phyloP scores from a whole-genome alignment of 2,797 vertebrate genomes.

The Champsocephalus esox region DNA sequence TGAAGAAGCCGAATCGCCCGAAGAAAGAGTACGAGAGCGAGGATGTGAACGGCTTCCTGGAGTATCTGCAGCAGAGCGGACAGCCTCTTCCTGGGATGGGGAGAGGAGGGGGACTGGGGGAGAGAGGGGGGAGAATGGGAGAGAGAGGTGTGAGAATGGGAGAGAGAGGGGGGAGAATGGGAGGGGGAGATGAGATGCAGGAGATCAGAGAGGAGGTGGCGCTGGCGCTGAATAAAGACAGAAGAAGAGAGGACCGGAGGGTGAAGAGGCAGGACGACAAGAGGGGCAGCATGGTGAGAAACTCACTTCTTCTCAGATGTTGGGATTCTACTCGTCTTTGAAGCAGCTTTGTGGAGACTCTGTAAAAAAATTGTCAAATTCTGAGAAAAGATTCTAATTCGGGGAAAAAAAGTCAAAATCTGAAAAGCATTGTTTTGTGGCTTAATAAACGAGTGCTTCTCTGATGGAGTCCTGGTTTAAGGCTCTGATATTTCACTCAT shows the following conservation, averaged over 20 bases:
- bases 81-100: slow-evolving; percentile 45
- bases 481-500: not conserved
- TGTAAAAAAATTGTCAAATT: too few species aligned
- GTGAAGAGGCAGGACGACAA: slow-evolving; percentile 89
- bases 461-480: not conserved
- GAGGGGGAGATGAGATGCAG: not conserved
- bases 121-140: not conserved
- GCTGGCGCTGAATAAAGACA: slow-evolving; percentile 86
- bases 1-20: slow-evolving; percentile 80
- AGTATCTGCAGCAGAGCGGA: slow-evolving; percentile 80
- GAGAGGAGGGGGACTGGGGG: slow-evolving; percentile 5
- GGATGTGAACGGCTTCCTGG: slow-evolving; percentile 93
- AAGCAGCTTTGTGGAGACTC: too few species aligned
- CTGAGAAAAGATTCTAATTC: too few species aligned
- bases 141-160: slow-evolving; percentile 9
- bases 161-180: not conserved
- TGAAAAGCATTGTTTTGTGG: too few species aligned
- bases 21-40: slow-evolving; percentile 87
- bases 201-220: slow-evolving; percentile 78
- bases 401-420: too few species aligned
- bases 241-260: slow-evolving; percentile 87
- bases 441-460: not conserved
- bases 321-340: too few species aligned
- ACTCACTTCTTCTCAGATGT: not conserved
- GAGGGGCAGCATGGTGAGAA: slow-evolving; percentile 90